Base-by-base conservation (phyloP, 2,113 vertebrate genomes). In the Ia io region DNA sequence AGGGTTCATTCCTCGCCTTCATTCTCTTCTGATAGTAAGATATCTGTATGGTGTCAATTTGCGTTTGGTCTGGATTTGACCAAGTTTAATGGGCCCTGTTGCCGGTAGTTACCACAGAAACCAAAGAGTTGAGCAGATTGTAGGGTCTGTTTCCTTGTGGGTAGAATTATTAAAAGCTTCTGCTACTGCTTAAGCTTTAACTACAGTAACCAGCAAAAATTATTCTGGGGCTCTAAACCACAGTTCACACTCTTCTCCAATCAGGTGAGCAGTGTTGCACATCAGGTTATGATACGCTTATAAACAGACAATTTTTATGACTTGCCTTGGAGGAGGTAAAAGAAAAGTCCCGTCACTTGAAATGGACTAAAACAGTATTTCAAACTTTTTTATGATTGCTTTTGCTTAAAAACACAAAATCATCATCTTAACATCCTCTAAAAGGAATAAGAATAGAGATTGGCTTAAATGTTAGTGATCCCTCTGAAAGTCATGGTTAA, bases 351-450 rank as follows among this genome's bases (percentile, higher is more conserved):
- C 63, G 6, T 35, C 23, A 3, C 80, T 77, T 59, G 51, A 91
- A 90, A 71, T 61, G 53, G 35, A 61, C 37, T 70, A 89, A 76
- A 92, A 92, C n/a, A 78, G 25, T 76, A 63, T 84, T 93, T 92
- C 28, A 40, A 11, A 44, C 23, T 44, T 84, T 82, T 37, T 65
- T 82, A 56, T 91, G 25, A 71, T 30, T 84, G 35, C 18, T 78
- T 44, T 70, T 91, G 78, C 61, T 85, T 90, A 56, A 93, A 96
- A 91, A 88, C 40, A 79, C 63, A 78, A 51, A 94, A 70, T 61
- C 65, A 70, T 95, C 20, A 77, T 90, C 23, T 87, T 92, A 84
- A 80, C 18, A 69, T 78, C 32, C 35, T 94, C 32, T 32, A 11
- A 65, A 93, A 85, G 37, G 25, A 74, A 2, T 35, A 90, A 78